Percentiles rank a stretch among this genome's conserved stretches.
Conservation (phyloP, 2,113 vertebrate genomes). For the Nycticryphes semicollaris region DNA sequence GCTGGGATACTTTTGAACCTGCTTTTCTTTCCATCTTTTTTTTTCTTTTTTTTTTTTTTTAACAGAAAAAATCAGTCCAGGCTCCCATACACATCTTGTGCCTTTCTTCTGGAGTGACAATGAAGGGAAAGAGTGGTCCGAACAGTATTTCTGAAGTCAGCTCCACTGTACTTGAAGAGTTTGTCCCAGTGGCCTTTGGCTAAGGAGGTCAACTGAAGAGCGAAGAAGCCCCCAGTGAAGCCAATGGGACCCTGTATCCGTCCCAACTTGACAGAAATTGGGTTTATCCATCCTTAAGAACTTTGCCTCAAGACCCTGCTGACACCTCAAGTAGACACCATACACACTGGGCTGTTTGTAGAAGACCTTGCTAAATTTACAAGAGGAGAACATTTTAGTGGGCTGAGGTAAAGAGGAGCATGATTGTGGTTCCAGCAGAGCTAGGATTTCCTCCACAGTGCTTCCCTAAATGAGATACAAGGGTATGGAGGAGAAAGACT, state of each 20-base stretch:
- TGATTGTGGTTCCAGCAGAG: not conserved
- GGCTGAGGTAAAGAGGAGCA: not conserved
- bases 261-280: not conserved
- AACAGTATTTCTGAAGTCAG: constrained; percentile 9
- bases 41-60: constrained; percentile 9
- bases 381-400: not conserved
- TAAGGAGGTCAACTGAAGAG: not conserved
- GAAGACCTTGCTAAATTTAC: not conserved
- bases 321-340: not conserved
- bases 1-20: constrained; percentile 23
- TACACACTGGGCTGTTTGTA: not conserved
- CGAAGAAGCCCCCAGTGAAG: not conserved
- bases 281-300: not conserved
- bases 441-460: not conserved
- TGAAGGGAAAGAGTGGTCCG: not conserved
- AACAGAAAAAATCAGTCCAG: not conserved
- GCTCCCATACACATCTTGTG: not conserved
- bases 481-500: not conserved
- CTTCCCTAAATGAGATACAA: not conserved
- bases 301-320: not conserved
- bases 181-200: not conserved
- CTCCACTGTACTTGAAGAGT: not conserved
- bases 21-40: not conserved
- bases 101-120: not conserved
- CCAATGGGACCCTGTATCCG: not conserved